Conservation (phyloP, 1,140 invertebrate genomes). For the Diorhabda elongata region DNA sequence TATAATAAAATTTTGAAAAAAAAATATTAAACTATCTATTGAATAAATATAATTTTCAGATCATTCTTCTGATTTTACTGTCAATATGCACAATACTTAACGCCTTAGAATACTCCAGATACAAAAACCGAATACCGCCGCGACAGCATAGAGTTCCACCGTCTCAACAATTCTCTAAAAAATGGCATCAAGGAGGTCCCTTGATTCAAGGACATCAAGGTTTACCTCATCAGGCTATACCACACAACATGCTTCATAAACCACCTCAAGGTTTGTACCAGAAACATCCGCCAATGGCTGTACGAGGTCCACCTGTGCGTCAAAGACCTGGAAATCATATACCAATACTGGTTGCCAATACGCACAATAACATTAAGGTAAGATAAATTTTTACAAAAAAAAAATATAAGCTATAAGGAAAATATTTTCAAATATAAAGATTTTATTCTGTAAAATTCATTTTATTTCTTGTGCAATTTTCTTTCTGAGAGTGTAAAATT, state of each 20-base stretch:
- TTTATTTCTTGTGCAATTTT: no score
- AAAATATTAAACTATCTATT: no score
- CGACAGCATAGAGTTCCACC: conserved; percentile 22
- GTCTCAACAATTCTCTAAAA: conserved; percentile 29
- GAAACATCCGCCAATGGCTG: neutral
- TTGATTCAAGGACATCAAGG: neutral
- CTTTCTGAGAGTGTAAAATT: no score
- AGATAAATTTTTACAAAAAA: no score
- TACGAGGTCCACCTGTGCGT: conserved; percentile 7
- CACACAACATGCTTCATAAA: neutral
- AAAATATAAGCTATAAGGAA: no score
- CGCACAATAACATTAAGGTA: no score
- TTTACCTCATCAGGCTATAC: neutral
- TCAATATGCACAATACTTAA: conserved; percentile 19
- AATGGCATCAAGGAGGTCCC: conserved; percentile 29
- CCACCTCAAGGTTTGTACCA: conserved; percentile 7
- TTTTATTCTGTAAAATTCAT: no score
- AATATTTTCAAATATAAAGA: no score
- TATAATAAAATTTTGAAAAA: neutral
- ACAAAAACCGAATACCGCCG: conserved; percentile 27
- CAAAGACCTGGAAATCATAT: conserved; percentile 19
- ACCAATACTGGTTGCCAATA: conserved; percentile 7
- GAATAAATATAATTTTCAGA: conserved; percentile 17
- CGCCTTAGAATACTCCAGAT: conserved; percentile 24
- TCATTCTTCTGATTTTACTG: conserved; percentile 26